These are phyloP conservation scores for Smittia sp. DNA, from an alignment of 2,888 invertebrate species.

Conservation along the genomic window DNA sequence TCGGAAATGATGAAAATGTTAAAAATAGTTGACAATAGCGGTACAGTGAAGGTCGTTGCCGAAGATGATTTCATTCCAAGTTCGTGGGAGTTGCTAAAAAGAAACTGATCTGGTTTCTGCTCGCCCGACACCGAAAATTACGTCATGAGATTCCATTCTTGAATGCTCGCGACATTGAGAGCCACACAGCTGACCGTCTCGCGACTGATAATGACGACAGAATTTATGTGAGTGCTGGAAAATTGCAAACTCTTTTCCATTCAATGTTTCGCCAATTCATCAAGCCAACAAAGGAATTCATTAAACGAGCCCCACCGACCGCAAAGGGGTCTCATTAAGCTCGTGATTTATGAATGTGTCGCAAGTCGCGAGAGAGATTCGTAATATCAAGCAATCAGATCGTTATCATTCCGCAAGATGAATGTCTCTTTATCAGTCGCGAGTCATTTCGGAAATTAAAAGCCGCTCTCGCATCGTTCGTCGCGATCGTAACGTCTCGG, in stretches of 20 bases:
- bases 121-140: neutral
- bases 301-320: neutral
- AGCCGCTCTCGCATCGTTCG: neutral
- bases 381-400: neutral
- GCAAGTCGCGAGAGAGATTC: neutral
- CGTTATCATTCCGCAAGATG: neutral
- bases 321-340: neutral
- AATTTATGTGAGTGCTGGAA: too few species aligned
- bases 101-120: neutral
- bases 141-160: neutral
- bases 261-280: neutral
- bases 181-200: neutral
- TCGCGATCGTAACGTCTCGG: too few species aligned
- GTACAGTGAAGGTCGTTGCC: neutral
- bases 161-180: neutral
- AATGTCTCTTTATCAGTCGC: neutral
- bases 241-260: too few species aligned
- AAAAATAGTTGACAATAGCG: constrained; percentile 35
- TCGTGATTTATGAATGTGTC: neutral
- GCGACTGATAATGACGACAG: too few species aligned
- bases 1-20: constrained; percentile 27
- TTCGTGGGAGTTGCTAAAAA: neutral
- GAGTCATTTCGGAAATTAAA: neutral
- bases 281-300: neutral
- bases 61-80: neutral